Conservation (phyloP, 2,797 vertebrate genomes). For the Odontamblyopus rebecca region DNA sequence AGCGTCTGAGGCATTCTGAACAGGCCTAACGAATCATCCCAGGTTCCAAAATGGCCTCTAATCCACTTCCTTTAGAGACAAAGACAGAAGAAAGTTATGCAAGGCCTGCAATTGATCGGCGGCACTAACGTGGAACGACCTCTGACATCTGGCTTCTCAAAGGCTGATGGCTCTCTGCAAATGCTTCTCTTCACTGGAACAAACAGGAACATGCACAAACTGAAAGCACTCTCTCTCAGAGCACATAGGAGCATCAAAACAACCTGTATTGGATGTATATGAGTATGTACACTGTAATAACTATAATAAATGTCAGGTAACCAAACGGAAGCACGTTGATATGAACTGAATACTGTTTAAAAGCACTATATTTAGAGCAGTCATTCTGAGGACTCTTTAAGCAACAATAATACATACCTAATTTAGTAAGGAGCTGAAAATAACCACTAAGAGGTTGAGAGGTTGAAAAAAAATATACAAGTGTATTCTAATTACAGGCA, state of each 20-base stretch:
- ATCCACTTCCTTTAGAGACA: constrained; percentile 76
- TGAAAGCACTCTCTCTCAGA: constrained; percentile 43
- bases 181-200: constrained; percentile 52
- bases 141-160: constrained; percentile 73
- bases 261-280: constrained; percentile 20
- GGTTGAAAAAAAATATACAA: not conserved
- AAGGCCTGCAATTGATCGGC: constrained; percentile 74
- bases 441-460: constrained; percentile 11
- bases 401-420: constrained; percentile 27
- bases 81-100: constrained; percentile 71
- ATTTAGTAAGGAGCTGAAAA: constrained; percentile 20
- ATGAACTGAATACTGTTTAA: constrained; percentile 1
- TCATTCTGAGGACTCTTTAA: constrained; percentile 12
- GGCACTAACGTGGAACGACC: constrained; percentile 75
- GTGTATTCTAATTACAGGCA: constrained; percentile 19
- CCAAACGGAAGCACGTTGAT: not conserved
- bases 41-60: constrained; percentile 67
- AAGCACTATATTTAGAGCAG: not conserved
- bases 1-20: constrained; percentile 74
- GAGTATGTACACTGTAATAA: constrained; percentile 13
- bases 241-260: constrained; percentile 18
- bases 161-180: constrained; percentile 63
- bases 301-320: not conserved
- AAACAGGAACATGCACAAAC: constrained; percentile 61
- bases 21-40: constrained; percentile 72